A percentile compares a stretch with the other conserved stretches of the same genome.
These are phyloP conservation scores for Chlorodrepanis virens DNA, from an alignment of 2,113 vertebrate genomes.

Conservation along the genomic window DNA sequence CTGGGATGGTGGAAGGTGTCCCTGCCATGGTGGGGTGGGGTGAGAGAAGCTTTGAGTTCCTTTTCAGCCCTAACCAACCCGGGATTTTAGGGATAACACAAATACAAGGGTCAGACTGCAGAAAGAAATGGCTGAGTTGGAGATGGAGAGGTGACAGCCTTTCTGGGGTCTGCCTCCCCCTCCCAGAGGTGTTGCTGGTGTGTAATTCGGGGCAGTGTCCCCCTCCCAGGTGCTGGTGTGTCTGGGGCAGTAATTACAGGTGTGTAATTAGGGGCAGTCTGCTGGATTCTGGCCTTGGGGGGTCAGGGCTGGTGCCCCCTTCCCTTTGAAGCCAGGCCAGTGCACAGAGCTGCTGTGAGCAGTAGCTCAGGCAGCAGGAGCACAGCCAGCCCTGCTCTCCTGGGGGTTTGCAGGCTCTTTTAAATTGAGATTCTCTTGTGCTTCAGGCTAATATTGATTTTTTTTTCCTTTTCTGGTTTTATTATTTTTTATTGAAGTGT, in stretches of 20 bases:
- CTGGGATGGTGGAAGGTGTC: neutral
- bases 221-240: too few relatives aligned
- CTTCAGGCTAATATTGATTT: neutral
- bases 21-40: neutral
- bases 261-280: neutral
- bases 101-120: neutral
- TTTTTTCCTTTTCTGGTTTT: neutral
- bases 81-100: neutral
- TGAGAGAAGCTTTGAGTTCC: neutral
- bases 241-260: too few relatives aligned
- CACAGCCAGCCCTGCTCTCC: neutral
- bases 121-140: neutral
- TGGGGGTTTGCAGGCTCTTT: neutral
- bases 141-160: accelerated
- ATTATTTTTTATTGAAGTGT: neutral
- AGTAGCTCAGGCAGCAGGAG: neutral
- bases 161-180: accelerated
- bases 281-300: neutral
- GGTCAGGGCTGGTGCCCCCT: neutral
- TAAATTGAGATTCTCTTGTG: neutral
- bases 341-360: neutral
- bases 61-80: neutral
- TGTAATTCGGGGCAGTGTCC: neutral
- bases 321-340: neutral
- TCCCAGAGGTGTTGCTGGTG: accelerated